phyloP scores from a whole-genome alignment of 2,888 invertebrate genomes.

The Poecilobothrus nobilitatus region DNA sequence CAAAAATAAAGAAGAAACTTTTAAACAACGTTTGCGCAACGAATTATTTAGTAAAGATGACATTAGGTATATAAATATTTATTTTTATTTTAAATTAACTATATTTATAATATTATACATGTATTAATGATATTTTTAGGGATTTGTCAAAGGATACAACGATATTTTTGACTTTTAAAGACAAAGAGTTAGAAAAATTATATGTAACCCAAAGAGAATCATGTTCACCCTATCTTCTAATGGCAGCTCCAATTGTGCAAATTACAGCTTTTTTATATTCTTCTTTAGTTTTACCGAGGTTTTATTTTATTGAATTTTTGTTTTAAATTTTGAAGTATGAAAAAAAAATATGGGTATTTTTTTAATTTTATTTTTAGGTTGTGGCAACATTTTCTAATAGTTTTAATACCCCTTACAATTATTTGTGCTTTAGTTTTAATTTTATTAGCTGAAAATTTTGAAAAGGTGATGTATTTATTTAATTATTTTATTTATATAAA shows the following conservation, averaged over 20 bases:
- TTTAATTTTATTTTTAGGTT: slow-evolving; percentile 26
- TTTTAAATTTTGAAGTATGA: not conserved
- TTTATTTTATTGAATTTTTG: slow-evolving; percentile 15
- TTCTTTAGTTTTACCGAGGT: slow-evolving; percentile 51
- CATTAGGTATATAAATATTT: slow-evolving; percentile 55
- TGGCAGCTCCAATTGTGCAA: slow-evolving; percentile 57
- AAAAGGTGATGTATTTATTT: not conserved
- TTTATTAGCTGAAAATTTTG: not conserved
- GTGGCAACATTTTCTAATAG: not conserved
- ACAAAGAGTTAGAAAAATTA: slow-evolving; percentile 55
- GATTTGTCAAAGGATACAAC: slow-evolving; percentile 60
- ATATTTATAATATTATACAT: not conserved
- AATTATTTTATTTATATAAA: too few species aligned
- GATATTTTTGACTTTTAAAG: slow-evolving; percentile 57
- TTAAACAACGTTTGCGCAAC: slow-evolving; percentile 69
- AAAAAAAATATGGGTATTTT: not conserved
- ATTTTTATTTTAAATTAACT: not conserved
- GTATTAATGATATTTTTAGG: slow-evolving; percentile 35
- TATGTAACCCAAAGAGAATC: slow-evolving; percentile 59
- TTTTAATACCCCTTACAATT: not conserved
- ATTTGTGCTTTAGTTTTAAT: not conserved
- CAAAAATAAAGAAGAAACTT: slow-evolving; percentile 51
- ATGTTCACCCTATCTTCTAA: slow-evolving; percentile 55
- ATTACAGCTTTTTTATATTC: slow-evolving; percentile 48
- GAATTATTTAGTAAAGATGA: slow-evolving; percentile 79